Base-by-base conservation (phyloP, 1,140 invertebrate species). In the Holcopasites calliopsidis region DNA sequence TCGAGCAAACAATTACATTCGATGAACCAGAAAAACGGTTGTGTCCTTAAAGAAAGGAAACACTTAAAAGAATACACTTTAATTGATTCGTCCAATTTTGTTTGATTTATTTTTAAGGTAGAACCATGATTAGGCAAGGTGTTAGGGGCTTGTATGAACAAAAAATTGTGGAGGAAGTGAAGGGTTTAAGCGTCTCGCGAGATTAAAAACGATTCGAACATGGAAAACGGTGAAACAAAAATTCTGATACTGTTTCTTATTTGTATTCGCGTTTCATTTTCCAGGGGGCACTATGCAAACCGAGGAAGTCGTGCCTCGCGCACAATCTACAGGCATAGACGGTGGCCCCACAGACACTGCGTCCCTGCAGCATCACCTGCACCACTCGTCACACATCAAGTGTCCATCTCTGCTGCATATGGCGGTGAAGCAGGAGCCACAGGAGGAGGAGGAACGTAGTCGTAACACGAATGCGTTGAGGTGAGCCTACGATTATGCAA, bases 201-300 rank as follows among this genome's bases (percentile, higher is more conserved):
- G n/a, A n/a, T n/a, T n/a, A n/a, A n/a, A n/a, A n/a, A n/a, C n/a
- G n/a, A n/a, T n/a, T n/a, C n/a, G n/a, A n/a, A n/a, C n/a, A n/a
- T n/a, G n/a, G n/a, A n/a, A n/a, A n/a, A n/a, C n/a, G n/a, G n/a
- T n/a, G n/a, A n/a, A n/a, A n/a, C n/a, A n/a, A n/a, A n/a, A n/a
- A n/a, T n/a, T n/a, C n/a, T n/a, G n/a, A n/a, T n/a, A n/a, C n/a
- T n/a, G n/a, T n/a, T n/a, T n/a, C n/a, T n/a, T n/a, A n/a, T n/a
- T n/a, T n/a, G n/a, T n/a, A n/a, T n/a, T n/a, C n/a, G n/a, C 23
- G n/a, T 42, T 74, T 47, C 0, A 38, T 69, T 54, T 69, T 77
- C 8, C 74, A 92, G 91, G 90, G 89, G 91, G 91, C 88, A 92
- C 90, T 92, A 92, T 92, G 91, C 91, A 92, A 86, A 92, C 91